Conservation (phyloP, 2,113 vertebrate species). For the Myanophis thanlyinensis region DNA sequence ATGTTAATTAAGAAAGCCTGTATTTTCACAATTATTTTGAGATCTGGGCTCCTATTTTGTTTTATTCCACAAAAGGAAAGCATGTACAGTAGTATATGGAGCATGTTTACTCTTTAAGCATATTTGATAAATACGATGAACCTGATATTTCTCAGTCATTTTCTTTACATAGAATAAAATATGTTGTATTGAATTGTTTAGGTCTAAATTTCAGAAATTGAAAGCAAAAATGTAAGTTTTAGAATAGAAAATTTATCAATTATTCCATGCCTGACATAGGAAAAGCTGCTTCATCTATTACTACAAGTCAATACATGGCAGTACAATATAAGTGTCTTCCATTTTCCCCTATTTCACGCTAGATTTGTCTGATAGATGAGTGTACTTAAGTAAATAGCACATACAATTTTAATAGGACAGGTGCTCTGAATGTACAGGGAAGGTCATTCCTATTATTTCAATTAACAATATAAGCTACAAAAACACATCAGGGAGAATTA, state of each 20-base stretch:
- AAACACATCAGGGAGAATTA: conserved; percentile 77
- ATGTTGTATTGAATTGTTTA: conserved; percentile 35
- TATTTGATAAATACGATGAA: background rate
- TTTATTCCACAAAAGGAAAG: background rate
- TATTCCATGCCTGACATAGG: conserved; percentile 56
- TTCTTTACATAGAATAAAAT: conserved; percentile 1
- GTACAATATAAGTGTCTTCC: conserved; percentile 65
- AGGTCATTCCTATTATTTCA: conserved; percentile 79
- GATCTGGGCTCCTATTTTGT: background rate
- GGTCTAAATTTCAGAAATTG: conserved; percentile 35
- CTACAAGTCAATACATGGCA: conserved; percentile 55
- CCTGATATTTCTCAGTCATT: conserved; percentile 1
- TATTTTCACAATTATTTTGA: background rate
- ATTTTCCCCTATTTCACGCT: conserved; percentile 71
- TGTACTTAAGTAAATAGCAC: conserved; percentile 73
- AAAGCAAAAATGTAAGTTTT: conserved; percentile 60
- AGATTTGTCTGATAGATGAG: conserved; percentile 74
- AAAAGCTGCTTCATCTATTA: conserved; percentile 58
- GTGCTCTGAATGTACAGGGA: conserved; percentile 69
- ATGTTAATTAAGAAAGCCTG: background rate
- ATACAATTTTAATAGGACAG: conserved; percentile 75
- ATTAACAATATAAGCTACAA: conserved; percentile 77
- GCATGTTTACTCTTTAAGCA: background rate
- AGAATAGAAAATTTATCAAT: conserved; percentile 56
- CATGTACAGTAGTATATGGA: background rate